Conservation (phyloP, 2,113 vertebrate genomes). For the Orcinus orca region DNA sequence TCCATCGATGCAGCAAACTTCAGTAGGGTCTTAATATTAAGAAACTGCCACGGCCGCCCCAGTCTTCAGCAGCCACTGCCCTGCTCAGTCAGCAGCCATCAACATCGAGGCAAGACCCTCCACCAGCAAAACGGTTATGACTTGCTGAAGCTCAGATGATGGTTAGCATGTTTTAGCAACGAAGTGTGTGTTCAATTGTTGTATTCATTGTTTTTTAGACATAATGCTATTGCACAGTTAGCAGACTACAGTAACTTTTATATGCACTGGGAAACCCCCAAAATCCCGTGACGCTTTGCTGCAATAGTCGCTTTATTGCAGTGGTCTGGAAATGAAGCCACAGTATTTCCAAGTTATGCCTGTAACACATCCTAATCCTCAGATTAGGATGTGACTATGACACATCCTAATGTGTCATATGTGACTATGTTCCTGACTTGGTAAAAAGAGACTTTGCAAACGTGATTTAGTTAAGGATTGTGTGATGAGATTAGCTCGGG, state of each 20-base stretch:
- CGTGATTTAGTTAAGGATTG: neutral
- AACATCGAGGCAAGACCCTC: neutral
- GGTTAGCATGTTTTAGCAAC: neutral
- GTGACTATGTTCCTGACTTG: neutral
- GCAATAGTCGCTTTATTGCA: neutral
- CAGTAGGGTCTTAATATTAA: neutral
- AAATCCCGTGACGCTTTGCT: neutral
- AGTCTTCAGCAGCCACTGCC: neutral
- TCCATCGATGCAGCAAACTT: neutral
- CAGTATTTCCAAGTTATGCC: neutral
- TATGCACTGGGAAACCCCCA: neutral
- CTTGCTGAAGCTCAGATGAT: neutral
- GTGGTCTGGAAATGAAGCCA: neutral
- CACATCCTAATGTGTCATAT: too few species aligned
- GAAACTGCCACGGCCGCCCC: neutral
- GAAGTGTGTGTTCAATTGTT: neutral
- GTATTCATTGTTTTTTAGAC: neutral
- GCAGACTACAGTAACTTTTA: neutral
- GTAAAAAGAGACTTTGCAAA: neutral
- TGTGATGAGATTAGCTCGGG: neutral
- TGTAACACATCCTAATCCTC: neutral
- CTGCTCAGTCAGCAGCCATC: neutral
- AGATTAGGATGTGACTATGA: neutral
- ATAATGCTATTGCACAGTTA: neutral
- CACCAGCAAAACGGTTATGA: neutral